These are phyloP conservation scores for Brachyptera putata DNA, from an alignment of 2,888 invertebrate species.

Conservation along the genomic window DNA sequence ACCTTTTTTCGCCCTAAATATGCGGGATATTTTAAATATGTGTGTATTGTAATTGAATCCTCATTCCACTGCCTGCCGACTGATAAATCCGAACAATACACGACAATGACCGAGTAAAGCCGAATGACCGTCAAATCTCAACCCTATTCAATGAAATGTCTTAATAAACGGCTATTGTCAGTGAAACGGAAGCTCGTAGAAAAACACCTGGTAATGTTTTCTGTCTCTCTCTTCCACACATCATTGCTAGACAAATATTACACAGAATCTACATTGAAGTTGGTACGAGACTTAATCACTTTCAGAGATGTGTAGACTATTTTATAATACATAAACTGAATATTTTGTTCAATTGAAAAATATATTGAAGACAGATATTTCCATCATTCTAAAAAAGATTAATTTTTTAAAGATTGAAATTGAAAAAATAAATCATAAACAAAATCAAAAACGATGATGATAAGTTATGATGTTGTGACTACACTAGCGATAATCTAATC, in stretches of 20 bases:
- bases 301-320: background rate
- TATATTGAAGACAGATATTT: too few species aligned
- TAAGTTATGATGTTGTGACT: too few species aligned
- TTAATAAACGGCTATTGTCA: slow-evolving; percentile 13
- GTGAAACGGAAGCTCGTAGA: background rate
- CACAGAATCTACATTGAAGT: background rate
- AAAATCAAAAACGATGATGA: too few species aligned
- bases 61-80: background rate
- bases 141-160: slow-evolving; percentile 8
- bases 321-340: too few species aligned
- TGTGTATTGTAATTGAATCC: too few species aligned
- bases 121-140: slow-evolving; percentile 6
- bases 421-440: too few species aligned
- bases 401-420: too few species aligned
- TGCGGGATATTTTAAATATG: background rate
- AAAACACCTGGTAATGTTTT: background rate
- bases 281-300: background rate
- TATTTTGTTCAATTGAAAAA: too few species aligned
- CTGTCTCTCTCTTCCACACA: background rate
- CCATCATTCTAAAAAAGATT: too few species aligned
- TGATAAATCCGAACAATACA: background rate
- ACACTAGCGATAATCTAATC: too few species aligned
- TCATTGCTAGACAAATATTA: too few species aligned
- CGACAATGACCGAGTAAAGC: slow-evolving; percentile 4
- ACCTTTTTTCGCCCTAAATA: background rate